A percentile compares a stretch with the other conserved stretches of the same genome.
Conservation (phyloP, 1,140 invertebrate genomes). For the Chlorops oryzae region DNA sequence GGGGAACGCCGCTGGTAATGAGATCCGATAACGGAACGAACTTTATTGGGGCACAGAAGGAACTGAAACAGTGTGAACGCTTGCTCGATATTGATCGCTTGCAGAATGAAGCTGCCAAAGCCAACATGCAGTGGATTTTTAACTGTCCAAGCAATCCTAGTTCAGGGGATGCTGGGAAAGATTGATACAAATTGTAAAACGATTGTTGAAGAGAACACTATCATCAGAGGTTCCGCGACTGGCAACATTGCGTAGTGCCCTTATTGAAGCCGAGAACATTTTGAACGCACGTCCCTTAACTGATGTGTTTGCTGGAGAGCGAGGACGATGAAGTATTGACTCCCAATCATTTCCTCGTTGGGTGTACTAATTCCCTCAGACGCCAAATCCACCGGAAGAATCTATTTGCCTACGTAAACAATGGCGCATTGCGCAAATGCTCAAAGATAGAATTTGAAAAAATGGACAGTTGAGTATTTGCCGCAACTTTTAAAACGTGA, state of each 20-base stretch:
- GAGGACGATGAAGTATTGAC: slow-evolving; percentile 29
- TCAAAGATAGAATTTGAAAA: slow-evolving; percentile 27
- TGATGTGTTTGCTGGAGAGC: too few species aligned
- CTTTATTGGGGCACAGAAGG: slow-evolving; percentile 32
- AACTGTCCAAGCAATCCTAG: slow-evolving; percentile 30
- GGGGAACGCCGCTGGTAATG: slow-evolving; percentile 24
- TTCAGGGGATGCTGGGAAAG: slow-evolving; percentile 24
- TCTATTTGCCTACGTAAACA: slow-evolving; percentile 10
- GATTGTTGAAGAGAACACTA: background rate
- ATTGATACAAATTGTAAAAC: slow-evolving; percentile 11
- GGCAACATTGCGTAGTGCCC: slow-evolving; percentile 12
- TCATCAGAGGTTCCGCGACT: slow-evolving; percentile 1
- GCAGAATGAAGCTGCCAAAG: background rate
- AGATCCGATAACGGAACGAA: slow-evolving; percentile 43
- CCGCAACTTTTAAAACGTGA: slow-evolving; percentile 17
- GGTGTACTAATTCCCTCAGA: slow-evolving; percentile 9
- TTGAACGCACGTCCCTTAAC: slow-evolving; percentile 38
- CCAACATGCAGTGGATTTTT: slow-evolving; percentile 25
- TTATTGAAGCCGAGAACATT: slow-evolving; percentile 27
- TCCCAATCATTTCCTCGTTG: slow-evolving; percentile 32
- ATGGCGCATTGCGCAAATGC: slow-evolving; percentile 22
- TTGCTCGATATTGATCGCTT: background rate
- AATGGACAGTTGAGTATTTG: slow-evolving; percentile 30
- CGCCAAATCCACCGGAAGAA: slow-evolving; percentile 8
- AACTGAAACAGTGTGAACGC: slow-evolving; percentile 17